These are phyloP conservation scores for Drosophila subquinaria DNA, from an alignment of 2,888 invertebrate species.

Conservation along the genomic window DNA sequence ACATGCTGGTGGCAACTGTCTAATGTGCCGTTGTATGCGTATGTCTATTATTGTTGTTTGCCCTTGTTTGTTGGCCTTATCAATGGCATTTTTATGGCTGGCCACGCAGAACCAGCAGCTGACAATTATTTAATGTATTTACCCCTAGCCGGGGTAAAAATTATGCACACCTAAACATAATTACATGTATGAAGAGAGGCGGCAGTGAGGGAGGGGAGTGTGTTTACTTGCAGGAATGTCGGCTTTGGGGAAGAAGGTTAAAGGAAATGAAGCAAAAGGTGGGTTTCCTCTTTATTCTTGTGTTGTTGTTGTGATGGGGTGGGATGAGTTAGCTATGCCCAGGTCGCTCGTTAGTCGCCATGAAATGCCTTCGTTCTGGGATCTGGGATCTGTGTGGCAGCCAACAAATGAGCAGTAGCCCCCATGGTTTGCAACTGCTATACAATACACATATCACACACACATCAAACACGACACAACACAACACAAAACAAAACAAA, in stretches of 20 bases:
- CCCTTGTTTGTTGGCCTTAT: slow-evolving; percentile 34
- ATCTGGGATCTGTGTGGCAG: slow-evolving; percentile 28
- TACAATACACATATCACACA: slow-evolving; percentile 45
- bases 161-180: slow-evolving; percentile 45
- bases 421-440: slow-evolving; percentile 48
- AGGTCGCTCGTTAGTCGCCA: slow-evolving; percentile 76
- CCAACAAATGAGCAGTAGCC: slow-evolving; percentile 67
- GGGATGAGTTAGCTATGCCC: slow-evolving; percentile 60
- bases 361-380: slow-evolving; percentile 67
- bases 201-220: neutral
- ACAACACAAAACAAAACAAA: slow-evolving; percentile 1
- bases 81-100: slow-evolving; percentile 35
- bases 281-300: slow-evolving; percentile 2
- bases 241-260: neutral
- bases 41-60: slow-evolving; percentile 6
- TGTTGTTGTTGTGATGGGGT: neutral
- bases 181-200: slow-evolving; percentile 25
- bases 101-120: slow-evolving; percentile 35
- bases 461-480: slow-evolving; percentile 1
- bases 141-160: slow-evolving; percentile 21
- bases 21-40: neutral
- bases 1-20: neutral
- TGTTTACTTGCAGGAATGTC: slow-evolving; percentile 14
- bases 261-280: neutral
- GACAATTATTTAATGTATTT: slow-evolving; percentile 46